phyloP scores from a whole-genome alignment of 1,140 invertebrate genomes.

The Drosophila subpulchrella region DNA sequence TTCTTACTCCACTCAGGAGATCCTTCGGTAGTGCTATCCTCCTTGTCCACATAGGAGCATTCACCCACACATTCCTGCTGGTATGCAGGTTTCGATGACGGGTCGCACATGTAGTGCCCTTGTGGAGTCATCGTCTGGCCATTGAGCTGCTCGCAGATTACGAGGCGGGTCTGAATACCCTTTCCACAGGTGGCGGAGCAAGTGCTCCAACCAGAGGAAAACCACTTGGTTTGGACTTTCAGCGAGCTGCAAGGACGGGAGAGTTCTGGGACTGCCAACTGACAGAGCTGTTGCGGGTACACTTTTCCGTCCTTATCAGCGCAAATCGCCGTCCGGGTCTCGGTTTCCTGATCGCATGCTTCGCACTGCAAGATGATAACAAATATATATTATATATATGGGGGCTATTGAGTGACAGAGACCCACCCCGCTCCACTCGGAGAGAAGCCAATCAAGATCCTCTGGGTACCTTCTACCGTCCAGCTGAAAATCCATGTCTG shows the following conservation, averaged over 20 bases:
- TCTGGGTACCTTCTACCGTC: conserved; percentile 81
- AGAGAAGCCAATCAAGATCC: conserved; percentile 95
- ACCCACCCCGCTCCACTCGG: conserved; percentile 95
- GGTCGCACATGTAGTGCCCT: conserved; percentile 89
- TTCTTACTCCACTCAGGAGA: conserved; percentile 85
- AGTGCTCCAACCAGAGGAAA: conserved; percentile 93
- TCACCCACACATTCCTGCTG: conserved; percentile 89
- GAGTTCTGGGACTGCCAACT: conserved; percentile 83
- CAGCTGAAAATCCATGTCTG: too few species aligned
- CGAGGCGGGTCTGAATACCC: conserved; percentile 92
- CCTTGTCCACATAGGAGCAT: conserved; percentile 80
- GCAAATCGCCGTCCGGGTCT: conserved; percentile 91
- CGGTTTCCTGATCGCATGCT: conserved; percentile 89
- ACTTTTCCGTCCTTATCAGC: conserved; percentile 89
- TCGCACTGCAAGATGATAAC: conserved; percentile 87
- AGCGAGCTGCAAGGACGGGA: conserved; percentile 85
- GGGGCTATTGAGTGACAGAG: background rate
- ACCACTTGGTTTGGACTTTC: conserved; percentile 92
- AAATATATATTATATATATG: background rate
- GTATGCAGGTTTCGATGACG: conserved; percentile 88
- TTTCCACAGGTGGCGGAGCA: conserved; percentile 94
- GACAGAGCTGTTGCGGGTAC: conserved; percentile 89
- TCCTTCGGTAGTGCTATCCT: conserved; percentile 29
- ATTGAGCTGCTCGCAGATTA: conserved; percentile 92
- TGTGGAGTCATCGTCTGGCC: conserved; percentile 88